Conservation (phyloP, 2,888 invertebrate genomes). For the Pristionchus entomophagus region DNA sequence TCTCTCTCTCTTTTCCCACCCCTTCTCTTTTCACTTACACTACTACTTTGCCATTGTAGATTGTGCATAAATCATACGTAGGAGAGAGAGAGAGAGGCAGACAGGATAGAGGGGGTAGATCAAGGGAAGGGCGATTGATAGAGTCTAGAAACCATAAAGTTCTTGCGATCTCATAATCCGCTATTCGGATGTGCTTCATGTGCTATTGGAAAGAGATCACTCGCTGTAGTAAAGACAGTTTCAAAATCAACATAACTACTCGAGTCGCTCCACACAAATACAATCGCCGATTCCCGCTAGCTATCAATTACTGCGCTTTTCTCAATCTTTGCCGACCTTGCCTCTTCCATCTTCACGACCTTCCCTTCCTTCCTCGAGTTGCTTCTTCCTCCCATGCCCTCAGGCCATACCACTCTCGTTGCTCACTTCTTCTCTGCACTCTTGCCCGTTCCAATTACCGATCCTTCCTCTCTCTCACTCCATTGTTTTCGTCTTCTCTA, state of each 20-base stretch:
- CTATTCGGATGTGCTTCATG: not conserved
- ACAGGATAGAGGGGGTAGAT: not conserved
- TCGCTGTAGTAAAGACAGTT: too few relatives aligned
- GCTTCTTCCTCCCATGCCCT: not conserved
- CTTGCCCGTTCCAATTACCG: not conserved
- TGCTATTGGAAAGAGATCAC: too few relatives aligned
- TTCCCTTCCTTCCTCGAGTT: not conserved
- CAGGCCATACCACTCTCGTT: not conserved
- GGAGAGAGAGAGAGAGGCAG: too few relatives aligned
- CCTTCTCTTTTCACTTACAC: too few relatives aligned
- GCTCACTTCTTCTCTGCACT: not conserved
- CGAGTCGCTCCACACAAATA: too few relatives aligned
- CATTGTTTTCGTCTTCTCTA: not conserved
- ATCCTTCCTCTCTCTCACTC: not conserved
- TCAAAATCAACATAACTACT: too few relatives aligned
- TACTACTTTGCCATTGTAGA: slow-evolving; percentile 5
- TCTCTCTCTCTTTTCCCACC: not conserved
- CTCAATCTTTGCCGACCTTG: not conserved
- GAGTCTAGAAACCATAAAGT: slow-evolving; percentile 41
- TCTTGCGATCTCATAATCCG: not conserved
- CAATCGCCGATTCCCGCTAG: not conserved
- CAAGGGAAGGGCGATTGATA: not conserved
- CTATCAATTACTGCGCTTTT: not conserved
- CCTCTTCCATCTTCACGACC: not conserved
- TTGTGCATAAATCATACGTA: slow-evolving; percentile 21